Percentiles rank a stretch among this genome's conserved stretches.
phyloP scores from a whole-genome alignment of 1,140 invertebrate species.

The Thalassaphorura encarpata region DNA sequence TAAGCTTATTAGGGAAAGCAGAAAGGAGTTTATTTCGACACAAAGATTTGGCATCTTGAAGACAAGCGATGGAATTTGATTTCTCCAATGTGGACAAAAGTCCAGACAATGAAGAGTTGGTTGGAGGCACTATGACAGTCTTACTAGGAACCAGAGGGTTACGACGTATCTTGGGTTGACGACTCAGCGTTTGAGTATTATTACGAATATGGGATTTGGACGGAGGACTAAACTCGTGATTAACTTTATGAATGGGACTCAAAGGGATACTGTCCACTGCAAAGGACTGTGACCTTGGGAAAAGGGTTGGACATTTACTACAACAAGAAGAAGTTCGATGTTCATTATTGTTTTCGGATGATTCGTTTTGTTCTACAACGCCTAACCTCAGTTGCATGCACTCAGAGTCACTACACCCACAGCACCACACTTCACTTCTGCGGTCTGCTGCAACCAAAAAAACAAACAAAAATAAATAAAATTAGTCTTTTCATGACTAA shows the following conservation, averaged over 20 bases:
- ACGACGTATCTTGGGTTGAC: constrained; percentile 36
- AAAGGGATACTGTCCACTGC: constrained; percentile 1
- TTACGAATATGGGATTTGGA: not conserved
- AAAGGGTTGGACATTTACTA: constrained; percentile 21
- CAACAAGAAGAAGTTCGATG: not conserved
- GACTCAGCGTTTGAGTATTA: not conserved
- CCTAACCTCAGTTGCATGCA: constrained; percentile 16
- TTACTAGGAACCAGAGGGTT: constrained; percentile 27
- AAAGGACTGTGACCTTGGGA: constrained; percentile 29
- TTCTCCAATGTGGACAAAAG: constrained; percentile 20
- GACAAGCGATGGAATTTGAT: constrained; percentile 27
- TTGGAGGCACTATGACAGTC: constrained; percentile 23
- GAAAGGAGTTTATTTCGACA: constrained; percentile 26
- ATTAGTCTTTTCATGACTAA: too few relatives aligned
- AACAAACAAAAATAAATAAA: constrained; percentile 15
- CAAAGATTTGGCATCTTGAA: constrained; percentile 25
- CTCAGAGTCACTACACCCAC: constrained; percentile 28
- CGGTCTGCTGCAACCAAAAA: constrained; percentile 24
- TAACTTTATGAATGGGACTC: not conserved
- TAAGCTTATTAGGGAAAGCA: constrained; percentile 28
- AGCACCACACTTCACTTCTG: constrained; percentile 23
- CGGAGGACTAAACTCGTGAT: not conserved
- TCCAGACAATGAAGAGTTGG: not conserved
- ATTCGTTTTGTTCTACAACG: not conserved
- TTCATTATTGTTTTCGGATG: not conserved